Conservation (phyloP, 1,140 invertebrate species). For the Tetramorium alpestre region DNA sequence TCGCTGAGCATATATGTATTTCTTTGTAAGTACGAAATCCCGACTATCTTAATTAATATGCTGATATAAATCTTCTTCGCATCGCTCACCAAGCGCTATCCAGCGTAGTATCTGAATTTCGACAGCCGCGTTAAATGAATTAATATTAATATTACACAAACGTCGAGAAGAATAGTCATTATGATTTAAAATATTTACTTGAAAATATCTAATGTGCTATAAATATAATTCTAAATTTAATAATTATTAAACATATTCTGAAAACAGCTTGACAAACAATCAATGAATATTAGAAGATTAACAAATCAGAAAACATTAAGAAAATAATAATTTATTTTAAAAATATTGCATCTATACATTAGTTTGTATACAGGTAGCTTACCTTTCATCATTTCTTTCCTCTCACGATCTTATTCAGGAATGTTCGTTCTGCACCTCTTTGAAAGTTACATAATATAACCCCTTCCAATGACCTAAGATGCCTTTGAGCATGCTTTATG, state of each 20-base stretch:
- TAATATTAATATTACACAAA: not conserved
- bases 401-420: constrained; percentile 62
- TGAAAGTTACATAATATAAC: constrained; percentile 58
- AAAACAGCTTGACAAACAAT: no score
- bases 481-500: constrained; percentile 45
- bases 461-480: constrained; percentile 47
- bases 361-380: not conserved
- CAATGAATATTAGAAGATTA: not conserved
- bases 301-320: not conserved
- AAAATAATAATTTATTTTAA: not conserved
- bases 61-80: not conserved
- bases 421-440: not conserved
- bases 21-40: constrained; percentile 42
- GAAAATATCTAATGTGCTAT: not conserved
- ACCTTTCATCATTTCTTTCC: constrained; percentile 55
- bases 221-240: not conserved
- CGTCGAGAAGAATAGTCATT: not conserved
- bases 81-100: not conserved
- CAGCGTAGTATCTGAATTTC: not conserved
- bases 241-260: not conserved
- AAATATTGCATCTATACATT: no score
- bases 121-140: not conserved
- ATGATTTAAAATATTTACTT: not conserved
- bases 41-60: constrained; percentile 10
- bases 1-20: constrained; percentile 37